Evolutionary conservation across 2,797 vertebrate species (phyloP).

Genomic region (Acanthurus leucopareius): DNA sequence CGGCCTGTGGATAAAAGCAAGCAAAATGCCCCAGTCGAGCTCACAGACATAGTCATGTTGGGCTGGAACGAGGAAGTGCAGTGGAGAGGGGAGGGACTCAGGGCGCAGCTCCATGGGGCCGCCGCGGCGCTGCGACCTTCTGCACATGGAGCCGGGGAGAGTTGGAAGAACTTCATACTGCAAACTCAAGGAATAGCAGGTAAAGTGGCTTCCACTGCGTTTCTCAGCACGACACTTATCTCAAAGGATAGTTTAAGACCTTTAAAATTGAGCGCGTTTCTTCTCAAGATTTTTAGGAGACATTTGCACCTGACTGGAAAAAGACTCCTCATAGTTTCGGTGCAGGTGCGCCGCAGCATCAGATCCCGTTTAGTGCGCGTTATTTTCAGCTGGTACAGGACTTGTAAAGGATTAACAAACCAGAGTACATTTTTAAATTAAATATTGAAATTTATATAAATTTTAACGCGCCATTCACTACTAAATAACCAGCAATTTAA

Average conservation of each 20-base stretch:
- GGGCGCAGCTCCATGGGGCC: conserved; percentile 88
- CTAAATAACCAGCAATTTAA: conserved; percentile 17
- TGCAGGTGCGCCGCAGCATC: conserved; percentile 84
- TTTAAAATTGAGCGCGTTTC: not conserved
- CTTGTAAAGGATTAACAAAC: not conserved
- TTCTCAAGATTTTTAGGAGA: conserved; percentile 33
- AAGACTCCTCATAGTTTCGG: conserved; percentile 74
- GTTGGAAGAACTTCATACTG: conserved; percentile 90
- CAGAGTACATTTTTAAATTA: not conserved
- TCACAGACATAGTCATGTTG: conserved; percentile 88
- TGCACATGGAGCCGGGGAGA: conserved; percentile 90
- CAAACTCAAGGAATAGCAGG: conserved; percentile 92
- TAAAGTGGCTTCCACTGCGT: conserved; percentile 80
- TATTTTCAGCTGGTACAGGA: not conserved
- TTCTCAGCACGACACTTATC: conserved; percentile 46
- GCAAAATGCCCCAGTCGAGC: conserved; percentile 84
- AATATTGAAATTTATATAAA: not conserved
- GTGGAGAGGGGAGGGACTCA: conserved; percentile 92
- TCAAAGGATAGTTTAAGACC: not conserved
- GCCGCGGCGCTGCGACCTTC: conserved; percentile 86
- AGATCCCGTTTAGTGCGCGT: conserved; percentile 68
- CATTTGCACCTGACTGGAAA: conserved; percentile 74
- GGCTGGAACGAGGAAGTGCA: conserved; percentile 95
- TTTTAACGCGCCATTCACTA: not conserved
- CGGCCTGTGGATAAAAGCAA: conserved; percentile 89